Base-by-base conservation (phyloP, 2,888 invertebrate species). In the Perizoma affinitatum region DNA sequence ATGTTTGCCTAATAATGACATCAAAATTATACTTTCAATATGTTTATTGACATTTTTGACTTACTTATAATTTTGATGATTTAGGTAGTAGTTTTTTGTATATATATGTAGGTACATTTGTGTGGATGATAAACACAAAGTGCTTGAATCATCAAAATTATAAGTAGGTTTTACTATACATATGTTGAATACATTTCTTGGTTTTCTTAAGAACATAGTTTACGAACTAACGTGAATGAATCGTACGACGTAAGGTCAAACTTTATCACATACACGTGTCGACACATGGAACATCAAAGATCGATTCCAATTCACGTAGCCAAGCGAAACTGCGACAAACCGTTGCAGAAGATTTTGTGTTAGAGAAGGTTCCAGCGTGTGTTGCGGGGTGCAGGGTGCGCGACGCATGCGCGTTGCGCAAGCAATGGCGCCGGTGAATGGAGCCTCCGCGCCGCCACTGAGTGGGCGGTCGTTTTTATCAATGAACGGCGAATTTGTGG, bases 401-500 rank as follows among this genome's bases (percentile, higher is more conserved):
- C 22, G 35, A 43, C 80, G 82, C 84, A 82, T 76, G 83, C 77
- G 79, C 78, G 73, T 90, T 91, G 90, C 84, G 85, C 90, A 90
- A 91, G 72, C 74, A 67, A 48, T 73, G 87, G 88, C 88, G 87
- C 88, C 87, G 82, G 88, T 89, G 90, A 90, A 90, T 90, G 91
- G 90, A 87, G 77, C 74, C 82, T 80, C 80, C 38, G 7, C 72
- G 73, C 70, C 57, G 71, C 67, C 42, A 11, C 11, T 74, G 68
- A 74, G 90, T 90, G 87, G 89, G 92, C 80, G 88, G 82, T 71
- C 74, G 83, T 90, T 89, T 90, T 91, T 90, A 92, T 92, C 88
- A 91, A 92, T 92, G 92, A 87, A 90, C 88, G 81, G 87, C 88
- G 79, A 89, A 88, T 85, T 87, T 78, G 86, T 83, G 86, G 83